Base-by-base conservation (phyloP, 1,140 invertebrate species). In the Agrypnia vestita region DNA sequence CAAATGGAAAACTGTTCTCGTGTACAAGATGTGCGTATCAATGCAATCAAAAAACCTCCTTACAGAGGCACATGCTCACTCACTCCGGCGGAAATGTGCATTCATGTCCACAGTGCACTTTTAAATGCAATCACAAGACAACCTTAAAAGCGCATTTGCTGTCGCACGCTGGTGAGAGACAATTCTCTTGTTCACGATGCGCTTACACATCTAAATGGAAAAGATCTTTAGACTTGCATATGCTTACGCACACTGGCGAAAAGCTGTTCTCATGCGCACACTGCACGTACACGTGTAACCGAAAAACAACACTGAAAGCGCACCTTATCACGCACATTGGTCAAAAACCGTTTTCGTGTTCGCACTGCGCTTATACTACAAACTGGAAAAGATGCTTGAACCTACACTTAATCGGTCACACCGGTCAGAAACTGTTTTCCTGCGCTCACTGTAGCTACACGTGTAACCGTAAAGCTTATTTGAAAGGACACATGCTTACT, bases 101-200 rank as follows among this genome's bases (percentile, higher is more conserved):
- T 46, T 15, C 17, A 15, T 72, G 69, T 51, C 7, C 19, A 3
- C 69, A 72, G 1, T 72, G 69, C 13, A 15, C 19, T 3, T 72
- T 72, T 51, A 13, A 13, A n/a, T 35, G 19, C n/a, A 44, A n/a
- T 13, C 21, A 44, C 10, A 46, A 19, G 13, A 17, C 43, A 15
- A 47, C 43, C 15, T 51, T 72, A 46, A 72, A 72, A 12, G 15
- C 19, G 3, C 69, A 72, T 21, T 0, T 72, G 12, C 3, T 72
- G 43, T 46, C 47, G 8, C 69, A 72, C 17, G 9, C 43, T 4
- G 43, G 46, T 17, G 17, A 51, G 13, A 72, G 25, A 64, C 35
- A 13, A 12, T 6, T 72, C 47, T 51, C n/a, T 6, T 49, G 69
- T 51, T 15, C 53, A 55, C 4, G n/a, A n/a, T 55, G 53, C 13